A percentile compares a stretch with the other conserved stretches of the same genome.
These are phyloP conservation scores for Eupithecia pulchellata DNA, from an alignment of 2,888 invertebrate species.

Conservation along the genomic window DNA sequence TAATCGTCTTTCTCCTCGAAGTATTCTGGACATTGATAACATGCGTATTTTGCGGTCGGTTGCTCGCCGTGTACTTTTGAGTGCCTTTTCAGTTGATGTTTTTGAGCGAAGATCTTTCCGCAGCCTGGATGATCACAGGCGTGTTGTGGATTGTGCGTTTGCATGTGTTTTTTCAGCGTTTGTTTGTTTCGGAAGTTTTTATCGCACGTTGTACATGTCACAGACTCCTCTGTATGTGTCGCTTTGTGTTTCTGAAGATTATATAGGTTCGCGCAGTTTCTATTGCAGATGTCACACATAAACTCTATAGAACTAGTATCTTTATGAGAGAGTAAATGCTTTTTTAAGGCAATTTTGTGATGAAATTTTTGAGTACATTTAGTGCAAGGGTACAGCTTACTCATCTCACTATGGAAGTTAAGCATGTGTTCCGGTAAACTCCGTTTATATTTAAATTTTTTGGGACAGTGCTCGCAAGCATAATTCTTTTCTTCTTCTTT, in stretches of 20 bases:
- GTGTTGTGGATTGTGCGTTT: conserved; percentile 2
- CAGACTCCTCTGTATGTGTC: neutral
- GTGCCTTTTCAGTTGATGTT: neutral
- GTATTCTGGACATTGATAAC: neutral
- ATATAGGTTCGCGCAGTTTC: neutral
- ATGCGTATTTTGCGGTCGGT: neutral
- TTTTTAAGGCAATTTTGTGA: neutral
- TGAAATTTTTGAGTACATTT: neutral
- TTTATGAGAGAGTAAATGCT: neutral
- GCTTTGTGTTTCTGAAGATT: conserved; percentile 7
- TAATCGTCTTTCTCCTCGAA: neutral
- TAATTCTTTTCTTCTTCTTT: neutral
- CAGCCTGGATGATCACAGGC: neutral
- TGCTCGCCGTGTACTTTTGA: neutral
- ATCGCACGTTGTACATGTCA: conserved; percentile 1
- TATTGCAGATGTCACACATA: neutral
- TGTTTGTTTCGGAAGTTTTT: conserved; percentile 7
- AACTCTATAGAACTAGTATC: neutral
- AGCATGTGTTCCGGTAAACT: neutral
- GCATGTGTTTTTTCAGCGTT: neutral
- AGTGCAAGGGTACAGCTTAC: neutral
- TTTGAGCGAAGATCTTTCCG: conserved; percentile 2
- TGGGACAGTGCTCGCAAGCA: neutral
- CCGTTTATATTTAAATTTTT: neutral
- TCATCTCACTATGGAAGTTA: neutral